Conservation (phyloP, 1,140 invertebrate genomes). For the Papilio glaucus region DNA sequence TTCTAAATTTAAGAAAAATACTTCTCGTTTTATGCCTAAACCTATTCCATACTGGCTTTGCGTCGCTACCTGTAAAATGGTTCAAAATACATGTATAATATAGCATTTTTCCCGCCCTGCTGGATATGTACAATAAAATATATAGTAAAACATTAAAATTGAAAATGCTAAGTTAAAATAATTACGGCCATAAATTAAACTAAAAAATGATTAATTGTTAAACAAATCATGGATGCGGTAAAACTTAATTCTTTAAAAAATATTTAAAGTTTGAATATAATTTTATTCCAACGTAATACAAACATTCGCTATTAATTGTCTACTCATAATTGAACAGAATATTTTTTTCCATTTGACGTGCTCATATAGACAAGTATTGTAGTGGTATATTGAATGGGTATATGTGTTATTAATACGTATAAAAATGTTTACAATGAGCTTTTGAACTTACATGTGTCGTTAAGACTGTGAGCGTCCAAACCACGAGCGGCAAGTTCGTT, state of each 20-base stretch:
- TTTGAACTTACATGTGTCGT: slow-evolving; percentile 81
- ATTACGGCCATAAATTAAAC: neutral
- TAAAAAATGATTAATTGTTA: no score
- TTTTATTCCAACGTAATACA: no score
- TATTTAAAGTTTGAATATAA: no score
- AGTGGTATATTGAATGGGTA: no score
- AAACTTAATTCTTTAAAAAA: no score
- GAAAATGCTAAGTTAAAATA: neutral
- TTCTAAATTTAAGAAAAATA: slow-evolving; percentile 98
- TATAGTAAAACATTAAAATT: neutral
- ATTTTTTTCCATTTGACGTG: no score
- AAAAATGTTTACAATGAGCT: slow-evolving; percentile 25
- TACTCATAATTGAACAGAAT: no score
- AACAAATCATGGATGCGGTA: no score
- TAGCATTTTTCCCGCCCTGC: neutral
- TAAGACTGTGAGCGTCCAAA: slow-evolving; percentile 79
- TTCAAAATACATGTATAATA: neutral
- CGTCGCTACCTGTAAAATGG: slow-evolving; percentile 86
- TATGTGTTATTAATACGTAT: no score
- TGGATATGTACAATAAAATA: neutral
- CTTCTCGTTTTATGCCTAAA: slow-evolving; percentile 93
- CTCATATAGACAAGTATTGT: neutral
- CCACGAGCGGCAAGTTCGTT: slow-evolving; percentile 80
- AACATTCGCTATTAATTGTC: no score
- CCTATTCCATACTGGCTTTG: slow-evolving; percentile 90